phyloP scores from a whole-genome alignment of 2,888 invertebrate genomes.

The Caenorhabditis plicata region DNA sequence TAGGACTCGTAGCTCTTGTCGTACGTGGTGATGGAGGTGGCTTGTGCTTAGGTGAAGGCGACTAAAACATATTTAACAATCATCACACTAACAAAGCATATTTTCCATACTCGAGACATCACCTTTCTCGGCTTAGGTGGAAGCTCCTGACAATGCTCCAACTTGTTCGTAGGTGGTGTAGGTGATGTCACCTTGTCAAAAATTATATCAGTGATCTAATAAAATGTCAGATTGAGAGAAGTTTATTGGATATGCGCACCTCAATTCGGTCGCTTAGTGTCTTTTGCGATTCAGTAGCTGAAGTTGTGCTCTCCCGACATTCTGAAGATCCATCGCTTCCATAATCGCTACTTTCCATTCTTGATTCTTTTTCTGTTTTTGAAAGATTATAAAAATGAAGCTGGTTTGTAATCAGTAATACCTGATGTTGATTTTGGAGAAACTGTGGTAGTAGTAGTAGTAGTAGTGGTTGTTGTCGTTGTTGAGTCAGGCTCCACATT shows the following conservation, averaged over 20 bases:
- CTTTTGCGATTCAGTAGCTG: constrained; percentile 33
- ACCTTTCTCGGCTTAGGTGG: constrained; percentile 41
- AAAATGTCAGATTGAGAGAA: background rate
- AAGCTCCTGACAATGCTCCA: constrained; percentile 38
- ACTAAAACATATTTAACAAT: constrained; percentile 16
- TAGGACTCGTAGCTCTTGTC: constrained; percentile 20
- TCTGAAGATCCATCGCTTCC: constrained; percentile 38
- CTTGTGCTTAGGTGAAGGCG: constrained; percentile 30
- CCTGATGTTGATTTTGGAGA: no score
- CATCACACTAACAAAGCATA: background rate
- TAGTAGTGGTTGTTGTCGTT: constrained; percentile 9
- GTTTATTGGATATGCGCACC: constrained; percentile 1
- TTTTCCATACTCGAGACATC: constrained; percentile 26
- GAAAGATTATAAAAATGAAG: no score
- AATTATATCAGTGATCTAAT: constrained; percentile 39
- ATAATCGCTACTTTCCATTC: constrained; percentile 39
- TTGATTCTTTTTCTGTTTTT: no score
- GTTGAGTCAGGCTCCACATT: constrained; percentile 28
- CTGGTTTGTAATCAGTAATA: no score
- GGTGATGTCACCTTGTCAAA: constrained; percentile 37
- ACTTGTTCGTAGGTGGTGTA: constrained; percentile 22
- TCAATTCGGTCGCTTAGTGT: constrained; percentile 43
- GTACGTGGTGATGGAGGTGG: constrained; percentile 34
- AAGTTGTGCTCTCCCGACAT: constrained; percentile 35
- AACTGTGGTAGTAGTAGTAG: no score